Percentiles rank a stretch among this genome's conserved stretches.
Evolutionary conservation across 2,888 invertebrate species (phyloP).

Genomic region (Phragmatobia fuliginosa): DNA sequence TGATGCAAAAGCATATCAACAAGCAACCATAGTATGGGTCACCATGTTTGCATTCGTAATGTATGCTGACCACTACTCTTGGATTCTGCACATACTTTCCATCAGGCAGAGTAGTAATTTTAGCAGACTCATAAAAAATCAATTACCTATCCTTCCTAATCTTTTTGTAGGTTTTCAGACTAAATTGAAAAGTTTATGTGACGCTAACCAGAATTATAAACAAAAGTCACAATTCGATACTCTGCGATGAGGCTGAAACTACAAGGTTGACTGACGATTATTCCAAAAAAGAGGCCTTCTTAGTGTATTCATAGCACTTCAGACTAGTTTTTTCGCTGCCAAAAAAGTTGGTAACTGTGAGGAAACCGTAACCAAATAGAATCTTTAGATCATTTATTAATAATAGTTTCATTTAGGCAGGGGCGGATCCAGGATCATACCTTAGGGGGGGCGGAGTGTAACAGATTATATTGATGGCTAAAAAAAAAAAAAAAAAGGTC

Average conservation of each 20-base stretch:
- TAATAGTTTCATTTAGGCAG: background rate
- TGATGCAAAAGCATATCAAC: too few species aligned
- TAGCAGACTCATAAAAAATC: too few species aligned
- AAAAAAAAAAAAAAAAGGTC: too few species aligned
- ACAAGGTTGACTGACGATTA: background rate
- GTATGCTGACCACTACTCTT: too few species aligned
- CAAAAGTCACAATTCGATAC: background rate
- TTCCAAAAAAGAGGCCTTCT: background rate
- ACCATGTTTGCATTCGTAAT: too few species aligned
- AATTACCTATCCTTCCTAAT: too few species aligned
- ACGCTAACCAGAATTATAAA: background rate
- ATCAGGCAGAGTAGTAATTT: too few species aligned
- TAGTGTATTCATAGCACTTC: background rate
- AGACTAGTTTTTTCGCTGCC: background rate
- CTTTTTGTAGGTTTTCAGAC: background rate
- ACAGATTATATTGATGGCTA: too few species aligned
- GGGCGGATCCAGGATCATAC: too few species aligned
- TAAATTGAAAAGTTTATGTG: background rate
- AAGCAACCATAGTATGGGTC: too few species aligned
- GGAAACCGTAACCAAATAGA: background rate
- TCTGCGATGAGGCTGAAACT: background rate
- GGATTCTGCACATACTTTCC: too few species aligned
- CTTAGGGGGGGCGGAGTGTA: too few species aligned
- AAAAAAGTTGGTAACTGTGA: background rate
- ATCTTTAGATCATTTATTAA: background rate